Conservation (phyloP, 2,113 vertebrate genomes). For the Cettia cetti region DNA sequence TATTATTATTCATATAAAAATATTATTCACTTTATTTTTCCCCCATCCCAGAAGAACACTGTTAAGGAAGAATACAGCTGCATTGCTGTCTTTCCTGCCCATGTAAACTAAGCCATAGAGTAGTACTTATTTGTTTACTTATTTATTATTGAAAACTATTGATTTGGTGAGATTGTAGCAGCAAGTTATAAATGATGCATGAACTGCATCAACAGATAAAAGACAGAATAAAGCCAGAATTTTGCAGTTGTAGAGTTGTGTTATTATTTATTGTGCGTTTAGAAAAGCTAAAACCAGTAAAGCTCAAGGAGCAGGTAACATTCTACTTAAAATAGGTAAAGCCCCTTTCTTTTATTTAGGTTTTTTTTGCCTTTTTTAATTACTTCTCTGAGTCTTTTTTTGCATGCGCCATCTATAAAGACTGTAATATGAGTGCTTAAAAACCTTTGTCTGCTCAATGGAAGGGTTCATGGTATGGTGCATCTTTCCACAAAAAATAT, state of each 20-base stretch:
- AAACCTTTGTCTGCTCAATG: not conserved
- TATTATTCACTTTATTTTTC: not conserved
- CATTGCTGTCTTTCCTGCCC: not conserved
- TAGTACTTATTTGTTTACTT: not conserved
- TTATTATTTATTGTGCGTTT: not conserved
- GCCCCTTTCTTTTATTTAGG: not conserved
- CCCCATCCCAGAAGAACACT: not conserved
- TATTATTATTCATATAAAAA: not conserved
- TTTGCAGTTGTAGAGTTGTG: not conserved
- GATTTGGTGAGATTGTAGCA: not conserved
- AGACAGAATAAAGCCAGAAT: not conserved
- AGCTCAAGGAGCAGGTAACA: not conserved
- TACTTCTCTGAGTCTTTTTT: not conserved
- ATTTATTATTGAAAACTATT: not conserved
- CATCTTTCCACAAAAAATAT: not conserved
- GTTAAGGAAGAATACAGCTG: not conserved
- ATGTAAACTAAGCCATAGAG: not conserved
- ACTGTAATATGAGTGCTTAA: conserved; percentile 2
- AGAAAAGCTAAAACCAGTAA: not conserved
- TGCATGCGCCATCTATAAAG: not conserved
- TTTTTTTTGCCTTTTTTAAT: not conserved
- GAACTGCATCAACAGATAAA: not conserved
- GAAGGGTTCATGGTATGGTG: not conserved
- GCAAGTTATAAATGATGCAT: not conserved
- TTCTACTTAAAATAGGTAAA: not conserved